Conservation (phyloP, 2,888 invertebrate species). For the Anagyrus pseudococci region DNA sequence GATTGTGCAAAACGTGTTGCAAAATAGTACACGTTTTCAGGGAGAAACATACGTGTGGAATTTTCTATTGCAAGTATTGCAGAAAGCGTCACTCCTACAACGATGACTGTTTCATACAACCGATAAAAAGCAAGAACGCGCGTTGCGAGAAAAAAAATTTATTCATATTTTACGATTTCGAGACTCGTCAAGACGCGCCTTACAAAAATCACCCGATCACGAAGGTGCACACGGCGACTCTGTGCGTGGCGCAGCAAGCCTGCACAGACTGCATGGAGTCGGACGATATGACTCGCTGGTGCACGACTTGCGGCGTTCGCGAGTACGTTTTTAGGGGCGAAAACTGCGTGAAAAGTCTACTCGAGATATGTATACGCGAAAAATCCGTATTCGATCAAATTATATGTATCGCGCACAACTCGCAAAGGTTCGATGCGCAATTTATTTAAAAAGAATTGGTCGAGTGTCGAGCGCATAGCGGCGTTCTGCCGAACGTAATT, state of each 20-base stretch:
- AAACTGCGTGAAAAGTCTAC: neutral
- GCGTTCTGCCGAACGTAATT: neutral
- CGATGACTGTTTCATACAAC: too few relatives aligned
- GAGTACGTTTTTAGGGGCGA: neutral
- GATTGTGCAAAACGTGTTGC: too few relatives aligned
- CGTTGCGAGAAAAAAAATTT: too few relatives aligned
- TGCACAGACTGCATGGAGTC: neutral
- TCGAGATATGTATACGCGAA: neutral
- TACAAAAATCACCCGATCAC: too few relatives aligned
- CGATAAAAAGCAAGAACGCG: too few relatives aligned
- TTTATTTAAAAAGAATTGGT: neutral
- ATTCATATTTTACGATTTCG: too few relatives aligned
- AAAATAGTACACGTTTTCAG: too few relatives aligned
- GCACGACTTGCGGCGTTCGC: neutral
- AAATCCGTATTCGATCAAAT: neutral
- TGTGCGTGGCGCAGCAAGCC: neutral
- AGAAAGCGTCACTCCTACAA: too few relatives aligned
- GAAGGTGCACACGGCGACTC: neutral
- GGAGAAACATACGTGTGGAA: too few relatives aligned
- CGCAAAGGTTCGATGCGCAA: slow-evolving; percentile 6
- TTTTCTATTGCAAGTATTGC: too few relatives aligned
- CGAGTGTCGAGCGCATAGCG: neutral
- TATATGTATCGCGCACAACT: slow-evolving; percentile 6
- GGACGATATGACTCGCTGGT: neutral
- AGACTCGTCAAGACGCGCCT: too few relatives aligned